Evolutionary conservation across 2,888 invertebrate species (phyloP).

Genomic region (Megastigmus dorsalis): DNA sequence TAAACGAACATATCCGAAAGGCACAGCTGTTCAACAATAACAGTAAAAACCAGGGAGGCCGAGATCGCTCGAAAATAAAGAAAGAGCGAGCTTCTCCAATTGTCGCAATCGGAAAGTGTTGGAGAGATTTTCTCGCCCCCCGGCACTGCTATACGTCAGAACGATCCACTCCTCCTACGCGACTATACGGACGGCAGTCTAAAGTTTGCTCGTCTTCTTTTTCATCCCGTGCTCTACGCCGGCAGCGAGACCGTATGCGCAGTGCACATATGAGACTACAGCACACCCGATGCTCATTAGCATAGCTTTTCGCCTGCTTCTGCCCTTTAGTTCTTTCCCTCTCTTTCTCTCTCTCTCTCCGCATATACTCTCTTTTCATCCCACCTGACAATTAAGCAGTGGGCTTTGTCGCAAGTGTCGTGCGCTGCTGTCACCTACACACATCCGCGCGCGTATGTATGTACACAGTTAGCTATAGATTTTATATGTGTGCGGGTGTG

Average conservation of each 20-base stretch:
- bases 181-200: too few relatives aligned
- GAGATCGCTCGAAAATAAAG: background rate
- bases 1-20: too few relatives aligned
- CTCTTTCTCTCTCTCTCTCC: background rate
- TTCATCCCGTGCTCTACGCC: background rate
- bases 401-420: slow-evolving; percentile 15
- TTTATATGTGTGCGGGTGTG: too few relatives aligned
- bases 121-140: background rate
- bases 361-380: background rate
- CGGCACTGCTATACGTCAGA: background rate
- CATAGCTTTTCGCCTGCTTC: slow-evolving; percentile 25
- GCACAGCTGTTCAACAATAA: too few relatives aligned
- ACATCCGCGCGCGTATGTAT: too few relatives aligned
- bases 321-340: background rate
- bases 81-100: slow-evolving; percentile 2
- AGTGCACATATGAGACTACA: too few relatives aligned
- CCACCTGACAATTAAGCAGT: slow-evolving; percentile 18
- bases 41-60: too few relatives aligned
- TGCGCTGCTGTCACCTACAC: too few relatives aligned
- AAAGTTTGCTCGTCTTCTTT: background rate
- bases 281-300: slow-evolving; percentile 23
- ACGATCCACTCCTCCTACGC: background rate
- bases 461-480: too few relatives aligned
- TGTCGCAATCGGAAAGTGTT: slow-evolving; percentile 4
- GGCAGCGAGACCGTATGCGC: background rate